These are phyloP conservation scores for Tenthredo scrophulariae DNA, from an alignment of 2,888 invertebrate species.

Conservation along the genomic window DNA sequence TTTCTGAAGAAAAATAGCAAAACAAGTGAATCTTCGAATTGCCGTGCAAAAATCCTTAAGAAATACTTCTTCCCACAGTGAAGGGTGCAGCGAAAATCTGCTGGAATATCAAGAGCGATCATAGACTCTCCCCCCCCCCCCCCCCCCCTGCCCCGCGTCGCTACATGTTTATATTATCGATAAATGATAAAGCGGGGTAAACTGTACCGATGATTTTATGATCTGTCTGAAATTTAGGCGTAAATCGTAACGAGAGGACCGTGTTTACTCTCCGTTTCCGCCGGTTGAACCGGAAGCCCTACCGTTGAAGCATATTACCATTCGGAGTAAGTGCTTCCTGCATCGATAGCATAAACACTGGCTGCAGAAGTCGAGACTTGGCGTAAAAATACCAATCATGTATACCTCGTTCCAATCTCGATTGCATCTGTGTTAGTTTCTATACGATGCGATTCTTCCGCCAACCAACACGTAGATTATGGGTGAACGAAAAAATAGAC, in stretches of 20 bases:
- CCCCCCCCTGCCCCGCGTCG: no score
- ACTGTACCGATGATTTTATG: slow-evolving; percentile 18
- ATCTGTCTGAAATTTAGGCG: background rate
- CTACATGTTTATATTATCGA: background rate
- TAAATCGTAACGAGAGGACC: background rate
- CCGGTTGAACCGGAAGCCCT: slow-evolving; percentile 31
- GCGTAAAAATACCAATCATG: background rate
- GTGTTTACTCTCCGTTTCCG: slow-evolving; percentile 33
- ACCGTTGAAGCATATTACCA: slow-evolving; percentile 12
- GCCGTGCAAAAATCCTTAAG: background rate
- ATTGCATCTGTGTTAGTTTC: background rate
- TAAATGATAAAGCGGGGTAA: background rate
- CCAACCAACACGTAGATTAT: no score
- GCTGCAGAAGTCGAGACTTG: background rate
- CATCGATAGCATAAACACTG: slow-evolving; percentile 34
- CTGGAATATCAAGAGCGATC: background rate
- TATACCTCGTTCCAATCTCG: background rate
- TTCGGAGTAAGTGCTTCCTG: slow-evolving; percentile 31
- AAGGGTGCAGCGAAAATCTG: background rate
- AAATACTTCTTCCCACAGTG: background rate
- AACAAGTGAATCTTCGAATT: no score
- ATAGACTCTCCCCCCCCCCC: no score
- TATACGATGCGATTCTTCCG: no score
- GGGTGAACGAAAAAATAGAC: no score
- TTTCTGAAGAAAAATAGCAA: background rate